These are phyloP conservation scores for Peribatodes rhomboidaria DNA, from an alignment of 2,888 invertebrate genomes.

Conservation along the genomic window DNA sequence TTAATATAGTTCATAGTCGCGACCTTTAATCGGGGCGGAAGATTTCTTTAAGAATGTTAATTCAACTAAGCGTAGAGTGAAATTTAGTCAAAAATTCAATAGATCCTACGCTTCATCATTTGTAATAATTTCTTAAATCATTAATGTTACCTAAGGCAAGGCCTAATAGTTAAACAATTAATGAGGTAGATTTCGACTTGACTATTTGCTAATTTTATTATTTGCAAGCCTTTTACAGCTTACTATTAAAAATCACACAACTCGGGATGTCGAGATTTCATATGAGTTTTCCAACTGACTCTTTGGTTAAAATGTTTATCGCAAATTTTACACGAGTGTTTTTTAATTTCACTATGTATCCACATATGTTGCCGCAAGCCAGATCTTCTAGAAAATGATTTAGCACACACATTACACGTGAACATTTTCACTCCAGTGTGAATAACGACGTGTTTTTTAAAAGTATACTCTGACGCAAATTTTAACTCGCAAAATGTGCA, in stretches of 20 bases:
- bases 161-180: background rate
- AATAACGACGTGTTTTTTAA: constrained; percentile 52
- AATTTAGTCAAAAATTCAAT: background rate
- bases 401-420: constrained; percentile 57
- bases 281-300: constrained; percentile 65
- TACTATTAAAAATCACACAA: constrained; percentile 47
- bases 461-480: constrained; percentile 56
- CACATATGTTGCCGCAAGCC: constrained; percentile 62
- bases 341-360: constrained; percentile 62
- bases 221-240: background rate
- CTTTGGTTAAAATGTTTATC: constrained; percentile 62
- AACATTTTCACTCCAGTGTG: constrained; percentile 60
- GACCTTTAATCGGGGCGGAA: background rate
- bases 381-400: constrained; percentile 59
- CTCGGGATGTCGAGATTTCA: constrained; percentile 70
- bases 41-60: background rate
- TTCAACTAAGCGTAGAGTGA: too few relatives aligned
- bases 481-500: constrained; percentile 58
- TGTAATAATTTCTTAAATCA: background rate
- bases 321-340: constrained; percentile 58
- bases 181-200: constrained; percentile 6
- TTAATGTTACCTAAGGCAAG: background rate
- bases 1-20: background rate
- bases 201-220: background rate
- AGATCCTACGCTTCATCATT: too few relatives aligned